These are phyloP conservation scores for Eremobia ochroleuca DNA, from an alignment of 2,888 invertebrate species.

Conservation along the genomic window DNA sequence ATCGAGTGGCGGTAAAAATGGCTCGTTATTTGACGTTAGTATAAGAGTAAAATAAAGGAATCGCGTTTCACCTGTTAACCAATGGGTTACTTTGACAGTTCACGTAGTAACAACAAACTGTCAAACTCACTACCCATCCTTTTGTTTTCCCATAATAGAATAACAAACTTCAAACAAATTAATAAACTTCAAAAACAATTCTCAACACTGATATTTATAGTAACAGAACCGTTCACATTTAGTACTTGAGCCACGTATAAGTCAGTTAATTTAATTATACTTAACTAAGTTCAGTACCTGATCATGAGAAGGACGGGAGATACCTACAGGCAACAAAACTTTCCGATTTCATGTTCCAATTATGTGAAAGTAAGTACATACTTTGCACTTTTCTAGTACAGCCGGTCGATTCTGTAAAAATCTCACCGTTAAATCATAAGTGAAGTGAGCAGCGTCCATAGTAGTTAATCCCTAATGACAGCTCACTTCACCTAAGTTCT, in stretches of 20 bases:
- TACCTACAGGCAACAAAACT: constrained; percentile 12
- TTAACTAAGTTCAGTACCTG: constrained; percentile 19
- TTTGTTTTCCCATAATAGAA: neutral
- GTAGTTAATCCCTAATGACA: no score
- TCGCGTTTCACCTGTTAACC: neutral
- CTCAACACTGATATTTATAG: constrained; percentile 11
- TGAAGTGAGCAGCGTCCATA: no score
- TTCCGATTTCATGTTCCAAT: constrained; percentile 19
- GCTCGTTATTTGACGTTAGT: no score
- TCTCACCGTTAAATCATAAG: no score
- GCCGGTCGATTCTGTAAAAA: no score
- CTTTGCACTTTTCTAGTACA: neutral
- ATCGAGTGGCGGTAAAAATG: no score
- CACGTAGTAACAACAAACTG: neutral
- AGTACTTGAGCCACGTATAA: constrained; percentile 13
- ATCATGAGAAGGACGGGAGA: constrained; percentile 6
- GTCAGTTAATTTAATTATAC: constrained; percentile 40
- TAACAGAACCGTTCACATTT: neutral
- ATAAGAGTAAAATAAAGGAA: no score
- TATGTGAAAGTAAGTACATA: neutral
- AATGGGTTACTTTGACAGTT: neutral
- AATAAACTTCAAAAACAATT: constrained; percentile 5
- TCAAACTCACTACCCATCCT: neutral
- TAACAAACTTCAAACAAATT: neutral
- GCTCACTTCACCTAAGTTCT: no score